Evolutionary conservation across 2,113 vertebrate genomes (phyloP).

Genomic region (Rhinopomastus cyanomelas): DNA sequence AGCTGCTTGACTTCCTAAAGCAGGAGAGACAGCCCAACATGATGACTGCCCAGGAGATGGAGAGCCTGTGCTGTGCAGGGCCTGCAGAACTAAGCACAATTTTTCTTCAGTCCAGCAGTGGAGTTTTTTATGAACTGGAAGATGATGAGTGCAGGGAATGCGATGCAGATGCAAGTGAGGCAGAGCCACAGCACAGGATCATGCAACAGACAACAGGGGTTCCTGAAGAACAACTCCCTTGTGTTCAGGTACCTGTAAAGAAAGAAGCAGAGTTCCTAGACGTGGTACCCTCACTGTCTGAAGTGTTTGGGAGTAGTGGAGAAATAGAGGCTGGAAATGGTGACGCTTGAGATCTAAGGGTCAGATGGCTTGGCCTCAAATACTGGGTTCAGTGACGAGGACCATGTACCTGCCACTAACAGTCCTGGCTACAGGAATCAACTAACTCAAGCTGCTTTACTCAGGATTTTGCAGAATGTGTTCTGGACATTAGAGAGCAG

Average conservation of each 20-base stretch:
- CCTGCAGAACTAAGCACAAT: accelerated
- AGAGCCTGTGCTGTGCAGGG: not conserved
- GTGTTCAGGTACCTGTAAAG: not conserved
- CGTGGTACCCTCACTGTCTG: accelerated
- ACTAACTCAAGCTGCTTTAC: not conserved
- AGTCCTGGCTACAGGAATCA: not conserved
- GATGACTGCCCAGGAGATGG: not conserved
- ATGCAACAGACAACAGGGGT: not conserved
- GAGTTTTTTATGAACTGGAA: not conserved
- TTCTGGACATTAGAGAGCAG: not conserved
- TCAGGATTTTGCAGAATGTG: not conserved
- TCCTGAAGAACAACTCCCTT: not conserved
- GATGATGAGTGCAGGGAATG: not conserved
- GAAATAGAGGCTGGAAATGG: not conserved
- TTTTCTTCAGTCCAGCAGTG: accelerated
- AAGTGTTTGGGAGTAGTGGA: not conserved
- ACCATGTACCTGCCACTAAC: not conserved
- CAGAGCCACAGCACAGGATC: not conserved
- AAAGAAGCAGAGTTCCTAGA: not conserved
- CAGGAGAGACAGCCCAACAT: not conserved
- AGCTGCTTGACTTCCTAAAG: not conserved
- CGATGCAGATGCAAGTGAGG: not conserved
- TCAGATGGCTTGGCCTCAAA: too few species aligned
- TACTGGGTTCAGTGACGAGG: not conserved
- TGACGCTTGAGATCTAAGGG: not conserved